phyloP scores from a whole-genome alignment of 2,888 invertebrate species.

The Baronia brevicornis region DNA sequence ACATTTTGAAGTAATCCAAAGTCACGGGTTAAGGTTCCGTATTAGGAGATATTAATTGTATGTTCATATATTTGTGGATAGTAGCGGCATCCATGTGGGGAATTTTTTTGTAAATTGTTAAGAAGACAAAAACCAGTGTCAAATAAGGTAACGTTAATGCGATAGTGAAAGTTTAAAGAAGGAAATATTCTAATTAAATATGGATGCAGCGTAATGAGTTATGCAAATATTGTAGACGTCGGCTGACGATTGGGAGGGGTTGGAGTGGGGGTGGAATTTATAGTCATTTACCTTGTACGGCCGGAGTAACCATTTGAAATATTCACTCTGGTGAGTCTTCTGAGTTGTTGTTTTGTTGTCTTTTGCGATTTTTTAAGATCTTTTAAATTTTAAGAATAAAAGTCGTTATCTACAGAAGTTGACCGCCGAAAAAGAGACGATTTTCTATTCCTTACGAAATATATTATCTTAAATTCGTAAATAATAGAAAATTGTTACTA shows the following conservation, averaged over 20 bases:
- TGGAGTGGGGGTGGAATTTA: conserved; percentile 23
- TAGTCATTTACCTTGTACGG: conserved; percentile 14
- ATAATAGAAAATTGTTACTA: no score
- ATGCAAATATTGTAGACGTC: conserved; percentile 24
- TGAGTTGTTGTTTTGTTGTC: conserved; percentile 11
- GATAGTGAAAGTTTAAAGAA: conserved; percentile 36
- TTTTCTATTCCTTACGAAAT: not conserved
- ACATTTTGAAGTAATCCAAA: no score
- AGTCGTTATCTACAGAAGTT: not conserved
- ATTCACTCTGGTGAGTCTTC: conserved; percentile 22
- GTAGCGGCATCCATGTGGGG: no score
- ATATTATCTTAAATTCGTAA: no score
- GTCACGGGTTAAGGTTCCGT: no score
- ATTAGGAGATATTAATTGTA: no score
- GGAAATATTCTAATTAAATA: conserved; percentile 72
- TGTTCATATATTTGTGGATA: no score
- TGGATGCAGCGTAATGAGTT: conserved; percentile 71
- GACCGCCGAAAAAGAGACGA: not conserved
- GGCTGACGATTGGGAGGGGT: conserved; percentile 20
- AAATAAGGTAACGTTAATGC: conserved; percentile 3
- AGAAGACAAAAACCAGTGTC: no score
- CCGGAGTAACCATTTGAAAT: conserved; percentile 18
- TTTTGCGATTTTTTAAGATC: conserved; percentile 38
- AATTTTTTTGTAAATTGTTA: no score
- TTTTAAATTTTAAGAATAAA: conserved; percentile 31